Evolutionary conservation across 2,113 vertebrate genomes (phyloP), one percentile per base, ranked within the genome.

Genomic region (Sinocyclocheilus rhinocerous): DNA sequence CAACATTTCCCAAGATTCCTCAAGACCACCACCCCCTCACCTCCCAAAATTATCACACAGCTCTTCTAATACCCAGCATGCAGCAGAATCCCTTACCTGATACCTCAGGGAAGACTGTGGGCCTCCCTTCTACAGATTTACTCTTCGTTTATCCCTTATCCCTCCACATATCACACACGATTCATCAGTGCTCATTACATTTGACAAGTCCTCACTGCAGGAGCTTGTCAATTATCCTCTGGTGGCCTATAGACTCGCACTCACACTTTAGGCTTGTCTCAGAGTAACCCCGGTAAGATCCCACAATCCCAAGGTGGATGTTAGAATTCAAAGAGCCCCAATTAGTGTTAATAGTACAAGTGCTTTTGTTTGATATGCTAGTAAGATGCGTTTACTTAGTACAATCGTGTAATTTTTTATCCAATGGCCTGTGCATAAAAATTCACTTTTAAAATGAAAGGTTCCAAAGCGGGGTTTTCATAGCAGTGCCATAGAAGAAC

Each of bases 161-260:
- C 63, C 13, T 85, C 45, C 22, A 55, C 55, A 57, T 87, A 82
- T 24, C 39, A 26, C 18, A 73, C 61, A 85, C 86, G 75, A 81
- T 59, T 84, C 84, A 85, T 67, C 85, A 42, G 63, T 73, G 26
- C 22, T 82, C 11, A 93, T 91, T 69, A 1, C 33, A 90, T 59
- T 24, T 88, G 92, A 92, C 92, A 92, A 89, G 39, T 88, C 89
- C 36, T 77, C 77, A 83, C 55, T 80, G 80, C 36, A 82, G 80
- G 59, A 81, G 24, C 80, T 82, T 69, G 80, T 69, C 61, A 69
- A 12, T 69, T 33, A 45, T 82, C 59, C n/a, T 26, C 39, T 67
- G 36, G 77, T 79, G 6, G 29, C 77, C 29, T 77, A 15, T 55
- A 22, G 48, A 77, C 26, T 77, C 2, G 4, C n/a, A 52, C 29